These are phyloP conservation scores for Magallana nippona DNA, from an alignment of 2,888 invertebrate genomes.

Conservation along the genomic window DNA sequence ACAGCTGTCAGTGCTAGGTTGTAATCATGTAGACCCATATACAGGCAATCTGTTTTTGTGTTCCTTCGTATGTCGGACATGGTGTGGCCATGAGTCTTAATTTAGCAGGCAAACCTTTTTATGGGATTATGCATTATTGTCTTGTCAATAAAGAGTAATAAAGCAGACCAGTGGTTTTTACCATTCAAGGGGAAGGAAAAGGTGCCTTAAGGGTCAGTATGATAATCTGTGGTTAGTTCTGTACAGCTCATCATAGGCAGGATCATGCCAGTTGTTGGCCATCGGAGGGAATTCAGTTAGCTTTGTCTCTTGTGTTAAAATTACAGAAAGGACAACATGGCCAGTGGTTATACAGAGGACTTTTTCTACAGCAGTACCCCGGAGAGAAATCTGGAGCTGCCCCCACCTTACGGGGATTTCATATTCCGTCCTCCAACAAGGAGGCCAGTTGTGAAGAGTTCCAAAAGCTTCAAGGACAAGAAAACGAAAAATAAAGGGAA, in stretches of 20 bases:
- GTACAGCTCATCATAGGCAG: not conserved
- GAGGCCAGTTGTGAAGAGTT: not conserved
- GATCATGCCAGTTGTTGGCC: not conserved
- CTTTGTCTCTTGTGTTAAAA: too few relatives aligned
- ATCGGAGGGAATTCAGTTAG: not conserved
- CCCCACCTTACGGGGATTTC: not conserved
- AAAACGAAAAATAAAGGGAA: constrained; percentile 22
- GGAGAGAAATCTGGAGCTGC: not conserved
- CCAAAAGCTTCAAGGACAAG: constrained; percentile 29
- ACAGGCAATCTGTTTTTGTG: not conserved
- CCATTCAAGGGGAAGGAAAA: not conserved
- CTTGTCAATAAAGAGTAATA: constrained; percentile 19
- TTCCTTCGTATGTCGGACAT: not conserved
- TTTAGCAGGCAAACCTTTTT: constrained; percentile 7
- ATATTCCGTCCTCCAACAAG: not conserved
- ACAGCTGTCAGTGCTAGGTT: not conserved
- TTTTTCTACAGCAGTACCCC: not conserved
- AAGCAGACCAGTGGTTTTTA: not conserved
- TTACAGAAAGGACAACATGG: not conserved
- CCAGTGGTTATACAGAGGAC: constrained; percentile 1
- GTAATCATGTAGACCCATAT: not conserved
- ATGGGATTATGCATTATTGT: constrained; percentile 23
- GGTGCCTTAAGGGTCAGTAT: not conserved
- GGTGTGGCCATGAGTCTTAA: constrained; percentile 9
- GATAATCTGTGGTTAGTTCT: not conserved